Evolutionary conservation across 2,113 vertebrate genomes (phyloP).

Genomic region (Ptychochromis oligacanthus): DNA sequence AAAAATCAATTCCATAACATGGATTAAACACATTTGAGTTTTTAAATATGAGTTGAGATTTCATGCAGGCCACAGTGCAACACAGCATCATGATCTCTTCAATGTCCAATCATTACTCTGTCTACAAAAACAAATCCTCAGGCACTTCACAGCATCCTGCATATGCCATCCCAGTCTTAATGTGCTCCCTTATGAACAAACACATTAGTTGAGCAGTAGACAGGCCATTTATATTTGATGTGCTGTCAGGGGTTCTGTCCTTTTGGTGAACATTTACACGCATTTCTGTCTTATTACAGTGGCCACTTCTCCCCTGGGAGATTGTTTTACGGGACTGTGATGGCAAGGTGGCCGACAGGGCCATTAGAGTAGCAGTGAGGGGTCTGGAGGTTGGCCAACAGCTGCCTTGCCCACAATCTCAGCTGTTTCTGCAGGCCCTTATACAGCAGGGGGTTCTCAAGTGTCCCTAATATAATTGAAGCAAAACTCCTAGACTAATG

Average conservation of each 20-base stretch:
- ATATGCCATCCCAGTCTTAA: constrained; percentile 46
- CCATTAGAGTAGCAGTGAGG: constrained; percentile 69
- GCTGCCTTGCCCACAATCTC: constrained; percentile 65
- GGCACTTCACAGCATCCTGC: constrained; percentile 55
- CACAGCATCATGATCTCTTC: constrained; percentile 24
- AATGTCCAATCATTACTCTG: constrained; percentile 48
- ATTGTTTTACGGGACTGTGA: constrained; percentile 43
- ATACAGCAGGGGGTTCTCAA: constrained; percentile 64
- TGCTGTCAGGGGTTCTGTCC: constrained; percentile 40
- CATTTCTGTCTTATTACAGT: constrained; percentile 59
- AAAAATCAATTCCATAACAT: background rate
- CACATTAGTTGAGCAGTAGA: constrained; percentile 74
- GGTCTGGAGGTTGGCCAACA: constrained; percentile 70
- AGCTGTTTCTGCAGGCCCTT: constrained; percentile 48
- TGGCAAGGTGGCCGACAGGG: constrained; percentile 53
- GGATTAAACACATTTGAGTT: background rate
- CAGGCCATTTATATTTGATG: constrained; percentile 76
- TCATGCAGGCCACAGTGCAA: background rate
- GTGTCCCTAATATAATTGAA: constrained; percentile 59
- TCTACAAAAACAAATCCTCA: constrained; percentile 56
- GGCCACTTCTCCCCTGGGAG: constrained; percentile 44
- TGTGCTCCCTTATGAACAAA: constrained; percentile 78
- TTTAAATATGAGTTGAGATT: constrained; percentile 29
- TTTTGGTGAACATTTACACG: constrained; percentile 59
- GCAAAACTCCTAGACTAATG: constrained; percentile 71